Evolutionary conservation across 64 coral and sea anemone genomes (phyloP).

Genomic region (Montipora capricornis): DNA sequence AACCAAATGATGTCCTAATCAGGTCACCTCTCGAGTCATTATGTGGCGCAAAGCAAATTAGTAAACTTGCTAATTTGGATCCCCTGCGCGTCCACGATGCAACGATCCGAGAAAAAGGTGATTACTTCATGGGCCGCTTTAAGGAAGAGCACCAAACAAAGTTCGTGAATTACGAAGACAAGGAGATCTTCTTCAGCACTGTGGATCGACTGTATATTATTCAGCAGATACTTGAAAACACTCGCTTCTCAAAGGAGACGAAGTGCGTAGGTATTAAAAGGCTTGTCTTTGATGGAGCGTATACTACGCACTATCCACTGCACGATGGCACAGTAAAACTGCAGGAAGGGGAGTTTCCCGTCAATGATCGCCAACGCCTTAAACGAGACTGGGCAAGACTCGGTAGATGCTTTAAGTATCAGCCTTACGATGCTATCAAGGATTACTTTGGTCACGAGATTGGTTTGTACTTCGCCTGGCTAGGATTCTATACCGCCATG

Average conservation of each 20-base stretch:
- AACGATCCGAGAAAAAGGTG: constrained; percentile 43
- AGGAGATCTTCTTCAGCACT: constrained; percentile 56
- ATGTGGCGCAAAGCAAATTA: constrained; percentile 22
- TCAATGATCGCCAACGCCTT: constrained; percentile 72
- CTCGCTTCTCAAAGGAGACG: constrained; percentile 49
- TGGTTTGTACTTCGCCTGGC: constrained; percentile 74
- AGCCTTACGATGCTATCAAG: constrained; percentile 73
- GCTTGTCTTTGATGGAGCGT: constrained; percentile 52
- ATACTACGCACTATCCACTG: constrained; percentile 59
- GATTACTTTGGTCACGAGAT: constrained; percentile 75
- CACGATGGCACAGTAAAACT: constrained; percentile 53
- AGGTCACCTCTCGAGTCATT: neutral
- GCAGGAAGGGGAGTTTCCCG: constrained; percentile 14
- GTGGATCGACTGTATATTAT: constrained; percentile 69
- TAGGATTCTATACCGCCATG: constrained; percentile 76
- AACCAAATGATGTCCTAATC: constrained; percentile 55
- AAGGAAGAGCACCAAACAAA: constrained; percentile 13
- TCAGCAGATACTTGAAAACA: constrained; percentile 60
- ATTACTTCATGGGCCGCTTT: constrained; percentile 67
- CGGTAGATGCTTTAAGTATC: constrained; percentile 73
- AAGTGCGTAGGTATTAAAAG: constrained; percentile 69
- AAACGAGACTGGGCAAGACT: constrained; percentile 63
- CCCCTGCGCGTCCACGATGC: constrained; percentile 18
- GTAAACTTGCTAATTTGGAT: constrained; percentile 5
- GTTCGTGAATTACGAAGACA: constrained; percentile 64